Conservation (phyloP, 2,113 vertebrate genomes). For the Geococcyx californianus region DNA sequence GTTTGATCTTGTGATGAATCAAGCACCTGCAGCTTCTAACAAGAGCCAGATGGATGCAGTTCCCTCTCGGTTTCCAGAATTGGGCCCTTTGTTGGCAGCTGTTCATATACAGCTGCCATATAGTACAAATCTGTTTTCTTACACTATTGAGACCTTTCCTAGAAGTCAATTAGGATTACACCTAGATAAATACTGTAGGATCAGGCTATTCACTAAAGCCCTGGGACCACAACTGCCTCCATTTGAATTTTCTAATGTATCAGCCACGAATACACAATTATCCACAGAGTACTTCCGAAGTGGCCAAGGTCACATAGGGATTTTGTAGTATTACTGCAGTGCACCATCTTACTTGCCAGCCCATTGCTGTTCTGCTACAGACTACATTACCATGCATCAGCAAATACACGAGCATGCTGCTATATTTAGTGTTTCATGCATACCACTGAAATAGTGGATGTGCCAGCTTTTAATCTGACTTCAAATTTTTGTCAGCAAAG, state of each 20-base stretch:
- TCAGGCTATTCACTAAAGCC: not conserved
- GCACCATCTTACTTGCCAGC: conserved; percentile 62
- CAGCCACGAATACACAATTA: not conserved
- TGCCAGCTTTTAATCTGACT: conserved; percentile 49
- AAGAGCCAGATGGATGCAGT: not conserved
- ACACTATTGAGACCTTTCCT: not conserved
- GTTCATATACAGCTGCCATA: not conserved
- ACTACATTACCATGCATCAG: conserved; percentile 66
- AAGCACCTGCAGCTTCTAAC: not conserved
- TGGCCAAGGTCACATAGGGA: conserved; percentile 49
- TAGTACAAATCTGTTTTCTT: not conserved
- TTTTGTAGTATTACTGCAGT: conserved; percentile 59
- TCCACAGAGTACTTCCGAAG: not conserved
- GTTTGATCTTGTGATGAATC: not conserved
- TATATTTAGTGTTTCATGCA: conserved; percentile 59
- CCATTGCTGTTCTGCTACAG: conserved; percentile 31
- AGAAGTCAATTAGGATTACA: not conserved
- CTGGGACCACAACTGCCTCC: not conserved
- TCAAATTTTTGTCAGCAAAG: conserved; percentile 46
- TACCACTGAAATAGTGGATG: conserved; percentile 27
- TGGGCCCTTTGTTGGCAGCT: not conserved
- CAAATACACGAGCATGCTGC: conserved; percentile 1
- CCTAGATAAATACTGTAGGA: not conserved
- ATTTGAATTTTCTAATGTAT: not conserved
- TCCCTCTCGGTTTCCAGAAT: not conserved